Conservation (phyloP, 2,888 invertebrate species). For the Conops quadrifasciatus region DNA sequence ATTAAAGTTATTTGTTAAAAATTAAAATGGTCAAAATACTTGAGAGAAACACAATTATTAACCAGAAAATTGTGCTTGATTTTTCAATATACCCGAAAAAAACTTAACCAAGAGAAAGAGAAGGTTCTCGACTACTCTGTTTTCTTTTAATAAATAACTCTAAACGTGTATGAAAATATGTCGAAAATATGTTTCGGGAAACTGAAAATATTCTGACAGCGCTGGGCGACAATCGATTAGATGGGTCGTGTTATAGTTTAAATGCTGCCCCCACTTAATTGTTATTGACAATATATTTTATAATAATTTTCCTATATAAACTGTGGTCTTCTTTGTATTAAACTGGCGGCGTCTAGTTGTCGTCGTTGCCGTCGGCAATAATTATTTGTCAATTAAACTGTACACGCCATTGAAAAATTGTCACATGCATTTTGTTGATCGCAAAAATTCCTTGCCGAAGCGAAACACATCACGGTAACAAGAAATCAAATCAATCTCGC, state of each 20-base stretch:
- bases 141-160: too few relatives aligned
- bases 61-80: slow-evolving; percentile 16
- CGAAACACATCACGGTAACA: slow-evolving; percentile 13
- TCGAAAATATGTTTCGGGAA: background rate
- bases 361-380: too few relatives aligned
- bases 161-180: too few relatives aligned
- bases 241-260: slow-evolving; percentile 51
- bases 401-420: slow-evolving; percentile 59
- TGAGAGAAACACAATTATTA: slow-evolving; percentile 20
- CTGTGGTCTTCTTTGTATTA: too few relatives aligned
- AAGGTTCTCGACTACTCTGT: background rate
- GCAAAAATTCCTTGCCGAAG: slow-evolving; percentile 63
- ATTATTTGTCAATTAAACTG: slow-evolving; percentile 12
- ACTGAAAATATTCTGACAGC: slow-evolving; percentile 52
- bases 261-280: background rate
- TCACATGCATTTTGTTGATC: slow-evolving; percentile 67
- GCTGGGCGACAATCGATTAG: slow-evolving; percentile 65
- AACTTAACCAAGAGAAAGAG: too few relatives aligned
- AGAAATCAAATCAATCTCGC: background rate
- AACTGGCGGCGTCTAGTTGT: too few relatives aligned
- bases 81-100: too few relatives aligned
- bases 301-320: too few relatives aligned
- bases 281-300: too few relatives aligned
- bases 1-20: too few relatives aligned
- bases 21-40: slow-evolving; percentile 15